Evolutionary conservation across 2,113 vertebrate species (phyloP).

Genomic region (Balaeniceps rex): DNA sequence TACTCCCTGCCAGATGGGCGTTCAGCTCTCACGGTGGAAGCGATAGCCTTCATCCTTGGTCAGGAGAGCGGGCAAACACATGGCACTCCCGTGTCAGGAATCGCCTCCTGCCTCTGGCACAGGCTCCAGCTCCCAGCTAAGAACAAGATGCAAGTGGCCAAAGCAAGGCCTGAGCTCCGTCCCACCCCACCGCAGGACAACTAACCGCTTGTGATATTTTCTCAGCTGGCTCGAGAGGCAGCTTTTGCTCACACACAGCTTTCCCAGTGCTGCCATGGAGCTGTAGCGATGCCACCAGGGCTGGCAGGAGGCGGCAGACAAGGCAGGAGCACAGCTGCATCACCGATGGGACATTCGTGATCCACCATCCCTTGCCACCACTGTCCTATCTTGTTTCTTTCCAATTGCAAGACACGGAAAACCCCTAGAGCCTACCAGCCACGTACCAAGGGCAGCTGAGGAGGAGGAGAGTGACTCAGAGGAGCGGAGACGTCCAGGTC

Average conservation of each 20-base stretch:
- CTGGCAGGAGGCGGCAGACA: neutral
- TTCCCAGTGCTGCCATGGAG: neutral
- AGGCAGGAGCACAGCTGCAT: neutral
- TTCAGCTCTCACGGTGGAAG: neutral
- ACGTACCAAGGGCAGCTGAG: neutral
- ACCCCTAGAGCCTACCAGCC: neutral
- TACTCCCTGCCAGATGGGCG: neutral
- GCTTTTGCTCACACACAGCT: neutral
- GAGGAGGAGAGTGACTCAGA: conserved; percentile 26
- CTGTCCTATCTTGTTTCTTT: neutral
- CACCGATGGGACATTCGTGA: neutral
- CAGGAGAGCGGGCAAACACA: neutral
- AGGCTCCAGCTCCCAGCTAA: neutral
- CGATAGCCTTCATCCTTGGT: neutral
- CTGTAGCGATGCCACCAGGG: neutral
- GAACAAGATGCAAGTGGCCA: neutral
- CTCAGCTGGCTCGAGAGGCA: neutral
- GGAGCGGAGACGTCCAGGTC: neutral
- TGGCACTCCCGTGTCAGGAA: neutral
- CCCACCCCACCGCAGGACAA: neutral
- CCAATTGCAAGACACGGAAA: neutral
- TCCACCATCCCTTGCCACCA: neutral
- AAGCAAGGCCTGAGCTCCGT: neutral
- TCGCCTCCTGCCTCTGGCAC: neutral
- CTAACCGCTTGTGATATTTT: neutral